phyloP scores from a whole-genome alignment of 2,888 invertebrate genomes.

The Synanthedon andrenaeformis region DNA sequence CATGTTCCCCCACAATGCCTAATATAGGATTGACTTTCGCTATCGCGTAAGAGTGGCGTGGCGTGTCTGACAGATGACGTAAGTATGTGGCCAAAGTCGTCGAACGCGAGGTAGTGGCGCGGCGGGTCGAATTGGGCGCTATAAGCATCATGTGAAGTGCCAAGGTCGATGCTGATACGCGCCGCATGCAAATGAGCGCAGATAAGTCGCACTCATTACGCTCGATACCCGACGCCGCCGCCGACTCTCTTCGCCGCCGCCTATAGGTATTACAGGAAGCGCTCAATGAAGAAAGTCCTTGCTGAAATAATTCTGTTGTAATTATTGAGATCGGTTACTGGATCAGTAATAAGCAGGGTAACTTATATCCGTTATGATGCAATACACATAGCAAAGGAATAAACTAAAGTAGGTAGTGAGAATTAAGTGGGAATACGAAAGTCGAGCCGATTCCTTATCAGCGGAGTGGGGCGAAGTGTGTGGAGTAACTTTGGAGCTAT shows the following conservation, averaged over 20 bases:
- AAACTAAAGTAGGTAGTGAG: neutral
- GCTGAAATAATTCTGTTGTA: too few species aligned
- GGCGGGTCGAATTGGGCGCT: conserved; percentile 28
- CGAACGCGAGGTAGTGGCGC: neutral
- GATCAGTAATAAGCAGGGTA: too few species aligned
- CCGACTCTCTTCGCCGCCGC: conserved; percentile 42
- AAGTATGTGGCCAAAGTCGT: neutral
- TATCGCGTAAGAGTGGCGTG: neutral
- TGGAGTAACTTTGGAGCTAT: conserved; percentile 48
- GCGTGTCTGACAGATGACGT: conserved; percentile 1
- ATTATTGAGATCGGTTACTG: conserved; percentile 7
- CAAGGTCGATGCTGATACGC: conserved; percentile 61
- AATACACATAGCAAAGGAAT: neutral
- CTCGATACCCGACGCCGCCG: conserved; percentile 40
- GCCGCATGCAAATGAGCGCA: conserved; percentile 60
- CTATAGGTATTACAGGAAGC: conserved; percentile 58
- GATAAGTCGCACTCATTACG: conserved; percentile 63
- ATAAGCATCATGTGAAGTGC: conserved; percentile 41
- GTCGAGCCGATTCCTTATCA: conserved; percentile 24
- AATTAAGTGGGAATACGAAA: conserved; percentile 3
- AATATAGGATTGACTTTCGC: conserved; percentile 4
- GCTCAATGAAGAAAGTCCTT: conserved; percentile 37
- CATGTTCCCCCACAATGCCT: neutral
- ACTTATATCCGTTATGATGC: too few species aligned
- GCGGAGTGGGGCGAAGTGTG: conserved; percentile 24